These are phyloP conservation scores for Meloidogyne chitwoodi DNA, from an alignment of 1,140 invertebrate genomes.

Conservation along the genomic window DNA sequence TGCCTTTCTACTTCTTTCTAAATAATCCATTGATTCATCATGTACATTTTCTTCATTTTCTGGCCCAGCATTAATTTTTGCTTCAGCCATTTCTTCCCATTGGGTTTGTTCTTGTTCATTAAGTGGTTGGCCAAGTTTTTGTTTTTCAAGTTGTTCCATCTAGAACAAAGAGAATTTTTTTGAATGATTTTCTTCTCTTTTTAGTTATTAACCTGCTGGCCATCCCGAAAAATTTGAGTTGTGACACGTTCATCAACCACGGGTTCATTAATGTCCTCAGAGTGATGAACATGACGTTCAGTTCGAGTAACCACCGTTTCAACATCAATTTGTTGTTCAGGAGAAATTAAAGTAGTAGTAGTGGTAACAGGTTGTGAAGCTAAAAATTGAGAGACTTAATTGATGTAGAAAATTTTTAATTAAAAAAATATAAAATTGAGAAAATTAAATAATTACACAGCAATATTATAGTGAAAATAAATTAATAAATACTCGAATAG, in stretches of 20 bases:
- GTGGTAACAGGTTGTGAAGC: not conserved
- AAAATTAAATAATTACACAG: not conserved
- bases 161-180: not conserved
- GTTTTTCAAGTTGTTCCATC: constrained; percentile 43
- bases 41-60: not conserved
- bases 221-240: constrained; percentile 49
- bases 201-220: constrained; percentile 19
- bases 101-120: constrained; percentile 52
- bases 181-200: not conserved
- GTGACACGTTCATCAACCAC: constrained; percentile 55
- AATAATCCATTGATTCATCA: constrained; percentile 24
- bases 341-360: not conserved
- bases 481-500: no score
- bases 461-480: not conserved
- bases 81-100: constrained; percentile 30
- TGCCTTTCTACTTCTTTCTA: constrained; percentile 39
- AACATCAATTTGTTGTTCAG: constrained; percentile 2
- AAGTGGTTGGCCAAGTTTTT: constrained; percentile 39
- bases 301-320: constrained; percentile 42
- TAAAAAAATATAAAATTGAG: not conserved
- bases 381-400: constrained; percentile 1
- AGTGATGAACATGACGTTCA: constrained; percentile 43
- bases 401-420: not conserved
- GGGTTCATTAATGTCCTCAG: constrained; percentile 30
- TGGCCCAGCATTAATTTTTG: constrained; percentile 16